Evolutionary conservation across 2,113 vertebrate genomes (phyloP), one percentile per base, ranked within the genome.

Genomic region (Pelmatolapia mariae): DNA sequence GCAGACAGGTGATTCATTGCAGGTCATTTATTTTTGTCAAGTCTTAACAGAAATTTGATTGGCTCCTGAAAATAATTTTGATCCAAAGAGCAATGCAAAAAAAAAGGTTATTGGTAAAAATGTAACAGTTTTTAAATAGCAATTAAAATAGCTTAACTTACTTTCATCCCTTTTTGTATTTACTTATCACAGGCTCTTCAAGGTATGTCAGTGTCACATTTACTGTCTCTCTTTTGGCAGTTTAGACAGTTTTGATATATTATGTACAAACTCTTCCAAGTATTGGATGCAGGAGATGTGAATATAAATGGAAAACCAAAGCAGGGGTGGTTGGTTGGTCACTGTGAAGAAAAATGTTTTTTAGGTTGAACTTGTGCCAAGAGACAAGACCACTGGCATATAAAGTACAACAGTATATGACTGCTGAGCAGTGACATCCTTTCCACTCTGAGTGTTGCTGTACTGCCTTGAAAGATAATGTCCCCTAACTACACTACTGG

Each of bases 1-100:
- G 80, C 71, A 83, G 90, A 92, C 92, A 93, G 81, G 84, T 95
- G 93, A 95, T 95, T 90, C 89, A 96, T 95, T 90, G 92, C 80
- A 56, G 93, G 31, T 92, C 82, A 80, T 93, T 93, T 89, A 89
- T 91, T 94, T 94, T 89, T 94, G 94, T 93, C 93, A 94, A 85
- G 86, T 92, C 85, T 90, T 91, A 91, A 93, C 83, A 86, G 84
- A 45, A 4, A 59, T 90, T 92, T 86, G 89, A 95, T 94, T 93
- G 87, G 86, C 91, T 91, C 84, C 84, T 79, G 61, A 88, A 92
- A 92, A 71, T 82, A 50, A 36, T 83, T 86, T 89, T 86, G 53
- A 63, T 10, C 26, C 47, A 87, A 85, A 86, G 47, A 82, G 81
- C 63, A 86, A 83, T 80, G 24, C 71, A 71, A 83, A 59, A 59